Percentiles rank a stretch among this genome's conserved stretches.
phyloP scores from a whole-genome alignment of 2,113 vertebrate species.

The Mus musculus region GRCm39 chr10:120070501-120071000 shows the following conservation, averaged over 20 bases:
- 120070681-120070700: not conserved
- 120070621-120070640: not conserved
- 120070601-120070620: not conserved
- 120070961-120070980: not conserved
- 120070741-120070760: not conserved
- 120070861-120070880: not conserved
- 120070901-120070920: not conserved
- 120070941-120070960: not conserved
- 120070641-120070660: conserved; percentile 20
- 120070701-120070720: not conserved
- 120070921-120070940: not conserved
- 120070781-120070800: not conserved
- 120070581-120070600: not conserved
- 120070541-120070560: not conserved
- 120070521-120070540: too few species aligned
- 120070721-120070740: too few species aligned
- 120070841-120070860: not conserved
- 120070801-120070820: not conserved
- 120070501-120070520: too few species aligned
- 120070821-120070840: not conserved
- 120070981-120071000: not conserved
- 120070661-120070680: conserved; percentile 5
- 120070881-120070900: not conserved
- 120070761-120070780: too few species aligned
- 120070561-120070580: not conserved